Percentiles rank a stretch among this genome's conserved stretches.
Conservation (phyloP, 2,888 invertebrate species). For the Drosophila neonasuta region DNA sequence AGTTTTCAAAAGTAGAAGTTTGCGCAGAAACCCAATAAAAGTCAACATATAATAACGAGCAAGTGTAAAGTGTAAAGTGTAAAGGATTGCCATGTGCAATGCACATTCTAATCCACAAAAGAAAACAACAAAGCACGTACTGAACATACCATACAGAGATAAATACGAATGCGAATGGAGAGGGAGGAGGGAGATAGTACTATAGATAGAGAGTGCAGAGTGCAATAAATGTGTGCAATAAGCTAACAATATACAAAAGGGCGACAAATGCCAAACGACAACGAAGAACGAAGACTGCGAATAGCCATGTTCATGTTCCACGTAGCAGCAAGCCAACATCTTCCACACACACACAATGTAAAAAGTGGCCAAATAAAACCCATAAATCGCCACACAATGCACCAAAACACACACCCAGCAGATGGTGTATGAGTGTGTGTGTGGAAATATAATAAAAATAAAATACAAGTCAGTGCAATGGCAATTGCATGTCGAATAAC, state of each 20-base stretch:
- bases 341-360: slow-evolving; percentile 27
- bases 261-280: slow-evolving; percentile 70
- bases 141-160: not conserved
- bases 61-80: slow-evolving; percentile 39
- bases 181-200: not conserved
- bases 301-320: slow-evolving; percentile 21
- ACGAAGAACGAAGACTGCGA: slow-evolving; percentile 34
- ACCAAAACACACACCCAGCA: slow-evolving; percentile 34
- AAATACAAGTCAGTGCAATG: slow-evolving; percentile 61
- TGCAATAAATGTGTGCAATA: slow-evolving; percentile 67
- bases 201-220: slow-evolving; percentile 35
- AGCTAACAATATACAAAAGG: slow-evolving; percentile 71
- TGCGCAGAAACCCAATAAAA: slow-evolving; percentile 58
- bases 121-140: slow-evolving; percentile 18
- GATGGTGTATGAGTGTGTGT: slow-evolving; percentile 14
- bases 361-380: slow-evolving; percentile 74
- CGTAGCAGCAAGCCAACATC: slow-evolving; percentile 11
- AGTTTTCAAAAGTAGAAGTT: slow-evolving; percentile 43
- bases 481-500: slow-evolving; percentile 51
- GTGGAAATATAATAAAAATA: slow-evolving; percentile 51
- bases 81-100: slow-evolving; percentile 40
- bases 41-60: slow-evolving; percentile 60
- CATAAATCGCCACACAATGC: slow-evolving; percentile 75
- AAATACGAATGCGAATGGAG: not conserved
- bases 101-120: slow-evolving; percentile 56